Base-by-base conservation (phyloP, 2,113 vertebrate species). In the Sinosuthora webbiana region DNA sequence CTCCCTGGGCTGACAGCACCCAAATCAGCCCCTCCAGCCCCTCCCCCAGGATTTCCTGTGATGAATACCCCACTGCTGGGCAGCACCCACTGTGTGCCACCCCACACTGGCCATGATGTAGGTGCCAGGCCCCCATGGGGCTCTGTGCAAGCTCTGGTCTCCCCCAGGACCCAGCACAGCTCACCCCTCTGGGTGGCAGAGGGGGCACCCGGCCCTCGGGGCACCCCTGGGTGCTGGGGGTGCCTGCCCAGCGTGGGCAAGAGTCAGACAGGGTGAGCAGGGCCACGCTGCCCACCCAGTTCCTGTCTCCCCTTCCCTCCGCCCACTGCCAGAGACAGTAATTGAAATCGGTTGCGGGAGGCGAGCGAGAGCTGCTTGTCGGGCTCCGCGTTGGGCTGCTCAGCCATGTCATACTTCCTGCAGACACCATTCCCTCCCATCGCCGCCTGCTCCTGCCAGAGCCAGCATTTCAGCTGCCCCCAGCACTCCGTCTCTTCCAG, bases 361-460 rank as follows among this genome's bases (percentile, higher is more conserved):
- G 87, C 11, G 23, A 84, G 79, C 4, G 59, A 90, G 92, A 95
- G 67, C 85, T 41, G 90, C 85, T 87, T 8, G 83, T 82, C 31
- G 70, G 83, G 92, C 95, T 97, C 89, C 1, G 47, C 56, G 65
- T 79, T 87, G 93, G 96, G 97, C 97, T 97, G 97, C 97, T 97
- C 94, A 94, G 96, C 96, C 92, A 85, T 86, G 96, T 93, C 95
- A 90, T 71, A 92, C 85, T 97, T 96, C 97, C 96, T 35, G 60
- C 94, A 90, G 94, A 93, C 97, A 93, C 95, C 93, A 59, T 91
- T 92, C 95, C 95, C 93, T 75, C 93, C 96, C 95, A 92, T 95
- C 93, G 28, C 78, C 0, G 3, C 65, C 64, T 28, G 77, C 63
- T 89, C n/a, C 56, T 3, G 7, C 65, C 3, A 0, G 25, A 59